Evolutionary conservation across 2,888 invertebrate species (phyloP), one percentile per base, ranked within the genome.

Genomic region (Euplagia quadripunctaria): DNA sequence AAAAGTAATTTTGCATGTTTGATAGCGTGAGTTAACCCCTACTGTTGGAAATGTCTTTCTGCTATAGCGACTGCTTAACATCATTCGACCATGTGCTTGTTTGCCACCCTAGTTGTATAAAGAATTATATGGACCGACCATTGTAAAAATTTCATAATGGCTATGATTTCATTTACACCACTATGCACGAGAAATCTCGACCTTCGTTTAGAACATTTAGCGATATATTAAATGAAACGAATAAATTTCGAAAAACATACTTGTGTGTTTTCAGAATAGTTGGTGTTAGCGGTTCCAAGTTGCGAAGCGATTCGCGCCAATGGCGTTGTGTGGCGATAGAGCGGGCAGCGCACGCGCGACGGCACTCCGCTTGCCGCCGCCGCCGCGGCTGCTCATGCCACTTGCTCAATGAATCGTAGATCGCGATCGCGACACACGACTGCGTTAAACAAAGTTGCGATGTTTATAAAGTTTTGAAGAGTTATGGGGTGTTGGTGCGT

Each of bases 301-400:
- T 82, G 74, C 66, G 80, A 83, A 86, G 80, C 82, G 77, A 80
- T 83, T 83, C 86, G 83, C 84, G 83, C 85, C 82, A 82, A 84
- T 84, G 72, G 84, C 79, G 80, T 80, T 77, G 79, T 78, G 73
- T 77, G 72, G 77, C 78, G 77, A 63, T 51, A 61, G 16, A 70
- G 78, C 79, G 82, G 80, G 89, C 80, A 90, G 94, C 95, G 95
- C 95, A 95, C 88, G 96, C 96, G 96, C 95, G 94, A 90, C 90
- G 91, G 75, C 96, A 96, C 91, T 94, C 90, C 87, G 90, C 83
- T 87, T 84, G 88, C 82, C 89, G 91, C 89, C 72, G 88, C 87
- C 92, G 91, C 85, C 89, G 90, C 88, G 93, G 88, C 84, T 90
- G 91, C 93, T 91, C 94, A 88, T 88, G 92, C 88, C 89, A 82